Evolutionary conservation across 2,113 vertebrate genomes (phyloP), one percentile per base, ranked within the genome.

Genomic region (Toxostoma redivivum): DNA sequence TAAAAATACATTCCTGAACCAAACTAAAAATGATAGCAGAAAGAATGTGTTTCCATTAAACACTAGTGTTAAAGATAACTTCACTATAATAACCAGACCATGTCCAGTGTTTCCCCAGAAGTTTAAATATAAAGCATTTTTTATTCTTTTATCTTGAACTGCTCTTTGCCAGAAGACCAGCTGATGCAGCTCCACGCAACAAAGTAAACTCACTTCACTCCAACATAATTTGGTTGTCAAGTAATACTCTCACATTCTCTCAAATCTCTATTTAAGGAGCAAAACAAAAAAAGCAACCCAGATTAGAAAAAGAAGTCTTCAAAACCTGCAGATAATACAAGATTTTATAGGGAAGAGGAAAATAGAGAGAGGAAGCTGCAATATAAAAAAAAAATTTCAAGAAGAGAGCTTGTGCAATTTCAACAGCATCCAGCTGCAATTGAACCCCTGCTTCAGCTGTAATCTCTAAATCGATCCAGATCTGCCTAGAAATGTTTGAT

Each of bases 341-440:
- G 91, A 95, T 86, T 92, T 96, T 53, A 78, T 64, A 78, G 66
- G 81, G 86, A 92, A 87, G 79, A 87, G 73, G 84, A 90, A 90
- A 95, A 92, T 81, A 88, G 74, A 7, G 0, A 94, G 92, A 97
- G 96, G 95, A 97, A 96, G 80, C 80, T 92, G n/a, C 53, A 93
- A 81, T 77, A 94, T 61, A 40, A 90, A 96, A 96, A 96, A 92
- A 92, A 97, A 91, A 77, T 4, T 33, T 91, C 93, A 86, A 88
- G 71, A 93, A 90, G 92, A 82, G 86, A 90, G 82, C 88, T 94
- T 90, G 72, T 88, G 67, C 22, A 73, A 88, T 93, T 95, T 97
- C 92, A 97, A 95, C 86, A 92, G 74, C 93, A 96, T 92, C 88
- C 95, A 95, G 94, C 95, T 94, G 93, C 95, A 94, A 84, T 96